These are phyloP conservation scores for Sebastolobus altivelis DNA, from an alignment of 2,797 vertebrate genomes.

Conservation along the genomic window DNA sequence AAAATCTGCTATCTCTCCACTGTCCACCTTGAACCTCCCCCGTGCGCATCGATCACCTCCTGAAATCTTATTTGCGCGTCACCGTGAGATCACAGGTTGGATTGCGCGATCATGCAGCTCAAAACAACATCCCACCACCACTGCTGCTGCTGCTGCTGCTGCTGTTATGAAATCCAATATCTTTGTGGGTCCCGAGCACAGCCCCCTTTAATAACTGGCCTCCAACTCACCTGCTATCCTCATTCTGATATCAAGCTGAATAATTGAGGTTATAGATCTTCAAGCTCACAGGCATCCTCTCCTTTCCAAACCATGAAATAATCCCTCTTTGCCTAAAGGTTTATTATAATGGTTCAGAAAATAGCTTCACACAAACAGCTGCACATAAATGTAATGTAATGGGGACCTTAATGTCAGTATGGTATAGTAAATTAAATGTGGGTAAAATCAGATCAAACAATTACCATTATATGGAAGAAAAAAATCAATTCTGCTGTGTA, in stretches of 20 bases:
- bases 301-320: conserved; percentile 33
- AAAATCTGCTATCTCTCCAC: neutral
- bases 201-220: conserved; percentile 48
- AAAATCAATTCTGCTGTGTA: neutral
- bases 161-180: conserved; percentile 62
- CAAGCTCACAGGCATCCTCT: conserved; percentile 20
- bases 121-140: conserved; percentile 16
- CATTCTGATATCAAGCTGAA: conserved; percentile 52
- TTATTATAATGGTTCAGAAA: conserved; percentile 41
- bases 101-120: conserved; percentile 9
- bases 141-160: neutral
- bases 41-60: no score
- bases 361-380: conserved; percentile 38
- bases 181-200: conserved; percentile 31
- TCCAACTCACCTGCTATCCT: conserved; percentile 48
- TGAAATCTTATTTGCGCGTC: conserved; percentile 6
- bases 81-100: conserved; percentile 10
- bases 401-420: conserved; percentile 18
- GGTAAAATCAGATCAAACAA: conserved; percentile 25
- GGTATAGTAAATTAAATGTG: conserved; percentile 16
- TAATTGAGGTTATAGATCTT: conserved; percentile 67
- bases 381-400: conserved; percentile 19
- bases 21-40: neutral
- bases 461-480: neutral
- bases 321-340: conserved; percentile 24